phyloP scores from a whole-genome alignment of 2,113 vertebrate genomes.

The Xenopus tropicalis region UCB_Xtro_10.0 CM004443.2:186077001-186077500 shows the following conservation, averaged over 20 bases:
- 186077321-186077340: conserved; percentile 72
- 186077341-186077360: conserved; percentile 69
- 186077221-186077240: conserved; percentile 69
- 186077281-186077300: conserved; percentile 83
- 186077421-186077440: conserved; percentile 70
- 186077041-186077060: no score
- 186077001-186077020: no score
- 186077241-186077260: conserved; percentile 76
- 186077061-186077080: no score
- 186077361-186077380: conserved; percentile 84
- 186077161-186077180: conserved; percentile 13
- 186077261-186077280: conserved; percentile 75
- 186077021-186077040: no score
- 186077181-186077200: conserved; percentile 83
- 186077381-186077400: conserved; percentile 71
- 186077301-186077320: conserved; percentile 80
- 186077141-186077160: no score
- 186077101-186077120: no score
- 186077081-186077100: no score
- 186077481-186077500: no score
- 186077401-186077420: conserved; percentile 79
- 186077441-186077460: conserved; percentile 16
- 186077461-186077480: conserved; percentile 1
- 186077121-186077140: no score
- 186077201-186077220: conserved; percentile 68